These are phyloP conservation scores for Pentalonia nigronervosa DNA, from an alignment of 1,140 invertebrate species.

Conservation along the genomic window DNA sequence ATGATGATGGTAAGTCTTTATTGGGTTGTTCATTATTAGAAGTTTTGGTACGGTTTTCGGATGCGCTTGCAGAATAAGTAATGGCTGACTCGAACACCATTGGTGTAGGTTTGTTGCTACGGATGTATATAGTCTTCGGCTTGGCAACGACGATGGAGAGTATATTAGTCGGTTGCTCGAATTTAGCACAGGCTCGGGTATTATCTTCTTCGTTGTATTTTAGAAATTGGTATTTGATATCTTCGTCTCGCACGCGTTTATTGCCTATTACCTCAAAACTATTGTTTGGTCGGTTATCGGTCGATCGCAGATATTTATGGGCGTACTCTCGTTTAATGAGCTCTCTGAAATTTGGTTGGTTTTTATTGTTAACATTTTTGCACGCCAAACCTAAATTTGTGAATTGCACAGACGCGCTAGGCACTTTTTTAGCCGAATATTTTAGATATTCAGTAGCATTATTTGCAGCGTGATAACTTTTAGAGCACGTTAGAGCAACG, in stretches of 20 bases:
- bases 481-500: background rate
- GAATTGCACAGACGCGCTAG: background rate
- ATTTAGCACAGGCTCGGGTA: background rate
- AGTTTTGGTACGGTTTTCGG: background rate
- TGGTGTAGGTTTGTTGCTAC: background rate
- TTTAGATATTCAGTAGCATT: background rate
- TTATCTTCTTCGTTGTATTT: background rate
- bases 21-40: background rate
- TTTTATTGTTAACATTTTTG: background rate
- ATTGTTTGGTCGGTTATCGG: background rate
- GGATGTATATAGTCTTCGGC: background rate
- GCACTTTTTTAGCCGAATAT: background rate
- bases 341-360: slow-evolving; percentile 31
- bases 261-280: too few relatives aligned
- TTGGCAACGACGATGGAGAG: background rate
- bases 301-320: background rate
- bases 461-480: background rate
- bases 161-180: background rate
- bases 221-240: background rate
- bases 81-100: background rate
- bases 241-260: background rate
- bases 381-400: background rate
- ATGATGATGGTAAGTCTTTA: background rate
- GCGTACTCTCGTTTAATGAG: slow-evolving; percentile 32
- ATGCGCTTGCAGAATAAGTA: background rate